These are phyloP conservation scores for Labroides dimidiatus DNA, from an alignment of 2,797 vertebrate species.

Conservation along the genomic window DNA sequence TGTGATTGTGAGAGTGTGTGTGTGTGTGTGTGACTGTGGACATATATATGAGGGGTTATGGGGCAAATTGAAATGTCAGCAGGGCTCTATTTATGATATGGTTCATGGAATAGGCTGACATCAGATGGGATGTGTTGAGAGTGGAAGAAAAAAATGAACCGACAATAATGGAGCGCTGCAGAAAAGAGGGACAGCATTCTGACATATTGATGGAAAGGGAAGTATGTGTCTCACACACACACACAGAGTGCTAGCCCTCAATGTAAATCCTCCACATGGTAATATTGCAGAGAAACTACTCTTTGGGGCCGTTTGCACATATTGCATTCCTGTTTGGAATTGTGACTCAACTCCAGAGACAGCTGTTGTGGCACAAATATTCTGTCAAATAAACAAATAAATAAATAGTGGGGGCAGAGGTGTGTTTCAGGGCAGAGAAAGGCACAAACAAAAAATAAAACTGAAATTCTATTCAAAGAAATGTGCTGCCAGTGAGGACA, in stretches of 20 bases:
- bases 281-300: neutral
- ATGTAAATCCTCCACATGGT: neutral
- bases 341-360: neutral
- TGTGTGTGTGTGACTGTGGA: constrained; percentile 11
- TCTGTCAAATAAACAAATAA: neutral
- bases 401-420: too few species aligned
- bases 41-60: constrained; percentile 54
- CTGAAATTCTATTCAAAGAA: constrained; percentile 4
- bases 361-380: neutral
- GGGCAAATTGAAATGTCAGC: constrained; percentile 78
- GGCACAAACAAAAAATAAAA: constrained; percentile 1
- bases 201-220: constrained; percentile 4
- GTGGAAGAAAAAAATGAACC: constrained; percentile 33
- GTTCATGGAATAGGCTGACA: constrained; percentile 60
- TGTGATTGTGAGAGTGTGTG: constrained; percentile 11
- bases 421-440: neutral
- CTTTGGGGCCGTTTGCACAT: neutral
- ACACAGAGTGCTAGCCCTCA: neutral
- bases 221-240: neutral
- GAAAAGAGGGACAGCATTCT: constrained; percentile 7
- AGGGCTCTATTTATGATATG: constrained; percentile 67
- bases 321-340: neutral
- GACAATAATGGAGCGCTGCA: constrained; percentile 25
- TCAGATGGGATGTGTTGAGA: constrained; percentile 45
- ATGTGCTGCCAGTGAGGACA: too few species aligned